Conservation (phyloP, 64 coral and sea anemone genomes). For the Stichodactyla helianthus region DNA sequence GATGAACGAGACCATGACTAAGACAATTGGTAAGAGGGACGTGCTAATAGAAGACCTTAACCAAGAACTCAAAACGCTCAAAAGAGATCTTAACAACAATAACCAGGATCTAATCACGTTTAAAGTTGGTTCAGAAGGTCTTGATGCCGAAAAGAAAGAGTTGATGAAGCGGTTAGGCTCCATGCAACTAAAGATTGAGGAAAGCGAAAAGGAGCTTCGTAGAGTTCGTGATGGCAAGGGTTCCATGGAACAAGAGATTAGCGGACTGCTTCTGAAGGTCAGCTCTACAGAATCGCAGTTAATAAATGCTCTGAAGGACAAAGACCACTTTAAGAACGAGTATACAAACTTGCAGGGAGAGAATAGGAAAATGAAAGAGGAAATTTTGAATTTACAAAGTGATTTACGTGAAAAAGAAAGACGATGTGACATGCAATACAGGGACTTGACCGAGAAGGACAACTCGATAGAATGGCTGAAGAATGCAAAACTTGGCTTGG, state of each 20-base stretch:
- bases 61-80: slow-evolving; percentile 45
- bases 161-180: slow-evolving; percentile 45
- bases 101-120: slow-evolving; percentile 72
- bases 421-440: slow-evolving; percentile 35
- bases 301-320: slow-evolving; percentile 70
- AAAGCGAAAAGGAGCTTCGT: slow-evolving; percentile 73
- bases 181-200: slow-evolving; percentile 50
- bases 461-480: slow-evolving; percentile 52
- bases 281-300: slow-evolving; percentile 85
- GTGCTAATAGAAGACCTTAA: slow-evolving; percentile 79
- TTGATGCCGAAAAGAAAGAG: slow-evolving; percentile 76
- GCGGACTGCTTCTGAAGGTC: slow-evolving; percentile 53
- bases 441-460: slow-evolving; percentile 73
- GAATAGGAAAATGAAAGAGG: slow-evolving; percentile 79
- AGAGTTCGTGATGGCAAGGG: slow-evolving; percentile 69
- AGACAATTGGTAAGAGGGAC: slow-evolving; percentile 71
- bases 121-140: slow-evolving; percentile 62
- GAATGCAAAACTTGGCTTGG: slow-evolving; percentile 42
- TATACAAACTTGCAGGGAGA: slow-evolving; percentile 43
- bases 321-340: slow-evolving; percentile 85
- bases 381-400: slow-evolving; percentile 69
- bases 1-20: slow-evolving; percentile 85
- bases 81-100: slow-evolving; percentile 62
- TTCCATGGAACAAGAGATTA: slow-evolving; percentile 84
- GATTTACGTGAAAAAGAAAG: slow-evolving; percentile 81